phyloP scores from a whole-genome alignment of 1,140 invertebrate genomes.

The Magallana gigas region DNA sequence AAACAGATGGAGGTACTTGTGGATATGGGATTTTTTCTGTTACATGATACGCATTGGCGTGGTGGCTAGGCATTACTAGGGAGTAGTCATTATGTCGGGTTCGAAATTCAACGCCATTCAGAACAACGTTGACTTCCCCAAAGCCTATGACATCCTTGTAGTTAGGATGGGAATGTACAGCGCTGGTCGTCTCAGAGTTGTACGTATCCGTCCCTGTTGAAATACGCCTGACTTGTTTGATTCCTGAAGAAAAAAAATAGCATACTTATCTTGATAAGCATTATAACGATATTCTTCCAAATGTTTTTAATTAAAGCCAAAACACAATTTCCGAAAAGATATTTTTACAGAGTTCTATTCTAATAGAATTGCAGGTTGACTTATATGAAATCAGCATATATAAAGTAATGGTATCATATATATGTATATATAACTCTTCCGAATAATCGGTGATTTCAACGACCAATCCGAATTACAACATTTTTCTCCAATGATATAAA shows the following conservation, averaged over 20 bases:
- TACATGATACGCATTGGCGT: slow-evolving; percentile 52
- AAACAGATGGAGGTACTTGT: slow-evolving; percentile 68
- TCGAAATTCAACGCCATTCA: slow-evolving; percentile 75
- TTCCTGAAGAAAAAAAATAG: slow-evolving; percentile 11
- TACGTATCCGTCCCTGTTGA: slow-evolving; percentile 26
- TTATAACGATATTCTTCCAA: no score
- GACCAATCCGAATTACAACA: no score
- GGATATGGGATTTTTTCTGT: slow-evolving; percentile 72
- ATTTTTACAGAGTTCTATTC: no score
- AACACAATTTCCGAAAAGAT: no score
- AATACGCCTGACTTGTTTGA: slow-evolving; percentile 6
- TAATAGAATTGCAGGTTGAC: no score
- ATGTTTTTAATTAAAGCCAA: no score
- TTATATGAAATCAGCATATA: no score
- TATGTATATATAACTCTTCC: no score
- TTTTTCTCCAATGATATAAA: no score
- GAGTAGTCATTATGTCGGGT: slow-evolving; percentile 76
- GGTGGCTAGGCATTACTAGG: slow-evolving; percentile 64
- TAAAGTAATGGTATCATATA: no score
- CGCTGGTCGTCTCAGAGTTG: slow-evolving; percentile 36
- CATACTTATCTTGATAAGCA: neutral
- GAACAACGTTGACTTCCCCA: slow-evolving; percentile 68
- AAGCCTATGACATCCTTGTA: slow-evolving; percentile 70
- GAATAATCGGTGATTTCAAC: no score
- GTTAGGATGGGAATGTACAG: slow-evolving; percentile 68